Conservation (phyloP, 2,888 invertebrate species). For the Callosobruchus maculatus region DNA sequence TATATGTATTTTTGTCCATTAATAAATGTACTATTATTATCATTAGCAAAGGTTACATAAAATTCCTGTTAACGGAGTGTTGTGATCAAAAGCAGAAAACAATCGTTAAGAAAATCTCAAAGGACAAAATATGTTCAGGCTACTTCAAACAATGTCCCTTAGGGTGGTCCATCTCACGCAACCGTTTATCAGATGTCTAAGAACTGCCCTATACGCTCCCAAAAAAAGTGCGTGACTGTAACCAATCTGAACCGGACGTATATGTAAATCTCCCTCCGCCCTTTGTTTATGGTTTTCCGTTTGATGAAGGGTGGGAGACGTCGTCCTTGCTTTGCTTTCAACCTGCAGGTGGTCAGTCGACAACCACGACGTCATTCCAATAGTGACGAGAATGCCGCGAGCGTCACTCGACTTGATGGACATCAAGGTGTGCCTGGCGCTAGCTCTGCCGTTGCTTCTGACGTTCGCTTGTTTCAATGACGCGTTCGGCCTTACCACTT, state of each 20-base stretch:
- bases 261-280: neutral
- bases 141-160: too few species aligned
- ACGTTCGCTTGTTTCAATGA: slow-evolving; percentile 51
- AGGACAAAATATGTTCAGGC: too few species aligned
- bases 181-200: neutral
- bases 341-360: neutral
- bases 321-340: neutral
- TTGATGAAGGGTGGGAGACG: neutral
- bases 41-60: too few species aligned
- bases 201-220: neutral
- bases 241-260: neutral
- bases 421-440: neutral
- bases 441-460: slow-evolving; percentile 54
- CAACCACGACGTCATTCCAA: neutral
- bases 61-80: too few species aligned
- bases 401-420: neutral
- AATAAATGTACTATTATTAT: too few species aligned
- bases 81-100: too few species aligned
- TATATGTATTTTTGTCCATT: too few species aligned
- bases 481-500: slow-evolving; percentile 48
- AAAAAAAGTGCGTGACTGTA: neutral
- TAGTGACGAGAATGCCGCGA: neutral
- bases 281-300: neutral
- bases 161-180: neutral
- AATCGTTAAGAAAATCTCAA: too few species aligned